Percentiles rank a stretch among this genome's conserved stretches.
These are phyloP conservation scores for Pristiophorus japonicus DNA, from an alignment of 2,113 vertebrate genomes.

Conservation along the genomic window DNA sequence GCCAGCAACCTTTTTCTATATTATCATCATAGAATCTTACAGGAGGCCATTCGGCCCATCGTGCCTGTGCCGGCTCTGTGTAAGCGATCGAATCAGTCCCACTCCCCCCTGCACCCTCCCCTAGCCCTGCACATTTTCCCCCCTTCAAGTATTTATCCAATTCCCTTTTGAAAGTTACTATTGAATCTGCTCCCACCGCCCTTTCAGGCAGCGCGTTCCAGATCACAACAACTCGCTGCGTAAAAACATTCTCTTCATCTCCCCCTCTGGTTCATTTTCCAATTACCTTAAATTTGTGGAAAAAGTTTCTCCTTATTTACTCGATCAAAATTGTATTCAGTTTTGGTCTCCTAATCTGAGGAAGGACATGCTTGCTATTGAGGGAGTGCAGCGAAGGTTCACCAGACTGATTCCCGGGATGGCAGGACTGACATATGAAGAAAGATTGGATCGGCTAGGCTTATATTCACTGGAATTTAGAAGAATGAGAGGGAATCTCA, in stretches of 20 bases:
- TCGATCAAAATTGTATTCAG: not conserved
- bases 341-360: too few relatives aligned
- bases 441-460: too few relatives aligned
- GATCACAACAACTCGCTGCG: not conserved
- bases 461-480: too few relatives aligned
- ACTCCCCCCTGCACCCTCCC: not conserved
- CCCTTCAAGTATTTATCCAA: not conserved
- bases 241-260: not conserved
- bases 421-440: too few relatives aligned
- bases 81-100: not conserved
- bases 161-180: not conserved
- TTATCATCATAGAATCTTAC: not conserved
- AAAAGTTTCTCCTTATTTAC: not conserved
- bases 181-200: not conserved
- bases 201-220: not conserved
- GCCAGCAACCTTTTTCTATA: not conserved
- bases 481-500: too few relatives aligned
- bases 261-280: not conserved
- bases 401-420: too few relatives aligned
- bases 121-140: not conserved
- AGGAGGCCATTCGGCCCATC: not conserved
- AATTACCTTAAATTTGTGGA: not conserved
- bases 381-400: too few relatives aligned
- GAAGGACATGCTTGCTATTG: too few relatives aligned
- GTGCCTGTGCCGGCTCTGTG: not conserved